Percentiles rank a stretch among this genome's conserved stretches.
Evolutionary conservation across 2,797 vertebrate species (phyloP).

Genomic region (Sebastes vulpes): DNA sequence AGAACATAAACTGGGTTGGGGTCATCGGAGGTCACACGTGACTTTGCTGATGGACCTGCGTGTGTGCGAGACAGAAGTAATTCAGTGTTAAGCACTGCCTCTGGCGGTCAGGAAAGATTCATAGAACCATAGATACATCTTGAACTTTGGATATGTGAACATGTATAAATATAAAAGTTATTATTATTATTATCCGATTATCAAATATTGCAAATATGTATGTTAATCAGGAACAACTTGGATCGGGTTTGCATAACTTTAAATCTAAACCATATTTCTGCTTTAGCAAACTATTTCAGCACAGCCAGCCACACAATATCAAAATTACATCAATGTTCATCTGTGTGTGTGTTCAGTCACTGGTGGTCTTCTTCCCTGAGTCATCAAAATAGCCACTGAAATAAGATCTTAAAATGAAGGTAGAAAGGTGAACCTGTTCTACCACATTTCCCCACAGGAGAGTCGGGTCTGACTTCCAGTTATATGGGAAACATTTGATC

Average conservation of each 20-base stretch:
- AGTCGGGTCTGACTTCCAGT: conserved; percentile 45
- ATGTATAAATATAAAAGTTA: not conserved
- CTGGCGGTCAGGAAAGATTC: not conserved
- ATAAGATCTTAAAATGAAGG: conserved; percentile 34
- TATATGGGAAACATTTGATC: conserved; percentile 65
- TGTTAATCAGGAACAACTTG: not conserved
- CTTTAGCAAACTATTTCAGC: not conserved
- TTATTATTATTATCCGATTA: not conserved
- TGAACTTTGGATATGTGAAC: not conserved
- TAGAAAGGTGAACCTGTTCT: conserved; percentile 51
- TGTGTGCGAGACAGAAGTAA: not conserved
- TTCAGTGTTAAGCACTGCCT: not conserved
- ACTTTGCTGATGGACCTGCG: not conserved
- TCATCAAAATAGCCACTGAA: conserved; percentile 54
- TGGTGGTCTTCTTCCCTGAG: conserved; percentile 16
- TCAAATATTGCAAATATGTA: not conserved
- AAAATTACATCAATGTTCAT: conserved; percentile 2
- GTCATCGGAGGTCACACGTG: not conserved
- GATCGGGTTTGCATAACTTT: not conserved
- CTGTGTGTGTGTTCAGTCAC: conserved; percentile 9
- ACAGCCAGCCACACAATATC: not conserved
- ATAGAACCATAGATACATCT: not conserved
- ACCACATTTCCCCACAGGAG: conserved; percentile 44
- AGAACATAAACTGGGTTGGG: not conserved
- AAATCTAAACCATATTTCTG: not conserved